phyloP scores from a whole-genome alignment of 2,888 invertebrate species.

The Agrochola macilenta region DNA sequence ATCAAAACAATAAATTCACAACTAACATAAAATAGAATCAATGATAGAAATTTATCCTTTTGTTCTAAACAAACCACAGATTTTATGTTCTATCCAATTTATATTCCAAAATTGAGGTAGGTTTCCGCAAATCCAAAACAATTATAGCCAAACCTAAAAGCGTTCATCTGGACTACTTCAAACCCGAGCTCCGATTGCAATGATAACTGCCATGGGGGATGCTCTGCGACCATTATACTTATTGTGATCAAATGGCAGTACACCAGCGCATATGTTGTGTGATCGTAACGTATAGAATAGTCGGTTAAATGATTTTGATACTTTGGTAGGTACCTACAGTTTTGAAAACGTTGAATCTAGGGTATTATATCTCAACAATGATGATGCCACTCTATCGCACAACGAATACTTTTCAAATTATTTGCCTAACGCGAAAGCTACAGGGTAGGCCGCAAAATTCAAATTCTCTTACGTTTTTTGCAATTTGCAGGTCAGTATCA shows the following conservation, averaged over 20 bases:
- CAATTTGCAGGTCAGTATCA: too few relatives aligned
- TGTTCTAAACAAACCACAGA: neutral
- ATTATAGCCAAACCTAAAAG: slow-evolving; percentile 29
- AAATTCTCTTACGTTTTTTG: too few relatives aligned
- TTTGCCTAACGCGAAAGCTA: too few relatives aligned
- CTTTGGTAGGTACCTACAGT: neutral
- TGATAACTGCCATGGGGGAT: slow-evolving; percentile 78
- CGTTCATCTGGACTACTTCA: slow-evolving; percentile 65
- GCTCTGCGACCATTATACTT: slow-evolving; percentile 78
- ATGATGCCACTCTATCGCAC: neutral
- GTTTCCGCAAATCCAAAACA: slow-evolving; percentile 7
- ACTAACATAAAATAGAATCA: neutral
- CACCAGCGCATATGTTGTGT: slow-evolving; percentile 85
- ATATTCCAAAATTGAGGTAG: neutral
- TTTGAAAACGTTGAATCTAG: neutral
- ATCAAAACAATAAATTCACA: too few relatives aligned
- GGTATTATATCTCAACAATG: neutral
- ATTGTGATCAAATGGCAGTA: slow-evolving; percentile 85
- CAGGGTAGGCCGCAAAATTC: too few relatives aligned
- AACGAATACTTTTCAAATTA: neutral
- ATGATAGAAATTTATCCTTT: neutral
- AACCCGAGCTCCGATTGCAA: slow-evolving; percentile 83
- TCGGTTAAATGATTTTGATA: slow-evolving; percentile 72
- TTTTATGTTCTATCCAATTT: neutral
- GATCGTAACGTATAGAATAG: slow-evolving; percentile 65